These are phyloP conservation scores for Silurus lanzhouensis DNA, from an alignment of 2,797 vertebrate species.

Conservation along the genomic window DNA sequence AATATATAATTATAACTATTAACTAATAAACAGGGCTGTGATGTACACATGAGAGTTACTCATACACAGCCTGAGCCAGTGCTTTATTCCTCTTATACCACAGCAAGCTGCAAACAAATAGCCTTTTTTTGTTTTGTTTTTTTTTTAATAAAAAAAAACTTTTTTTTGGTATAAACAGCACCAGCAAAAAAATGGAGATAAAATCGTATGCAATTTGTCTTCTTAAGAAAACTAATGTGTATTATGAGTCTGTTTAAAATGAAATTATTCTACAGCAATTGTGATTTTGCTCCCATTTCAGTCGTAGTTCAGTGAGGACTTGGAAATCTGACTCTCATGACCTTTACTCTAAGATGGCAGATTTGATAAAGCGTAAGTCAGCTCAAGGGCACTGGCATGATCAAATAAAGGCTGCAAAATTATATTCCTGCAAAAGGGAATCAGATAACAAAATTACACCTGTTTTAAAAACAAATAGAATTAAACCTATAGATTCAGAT, in stretches of 20 bases:
- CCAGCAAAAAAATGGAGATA: neutral
- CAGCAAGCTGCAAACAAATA: neutral
- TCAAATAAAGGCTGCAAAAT: constrained; percentile 28
- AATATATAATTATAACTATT: too few species aligned
- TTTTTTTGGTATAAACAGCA: neutral
- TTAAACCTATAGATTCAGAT: neutral
- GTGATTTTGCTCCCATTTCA: neutral
- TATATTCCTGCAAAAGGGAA: constrained; percentile 9
- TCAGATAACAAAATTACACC: neutral
- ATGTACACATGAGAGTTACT: neutral
- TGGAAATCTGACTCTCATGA: neutral
- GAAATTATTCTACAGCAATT: neutral
- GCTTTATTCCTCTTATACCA: neutral
- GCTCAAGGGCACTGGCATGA: constrained; percentile 10
- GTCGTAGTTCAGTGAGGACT: too few species aligned
- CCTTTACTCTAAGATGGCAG: neutral
- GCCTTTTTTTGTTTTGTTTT: too few species aligned
- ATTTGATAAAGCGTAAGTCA: constrained; percentile 1
- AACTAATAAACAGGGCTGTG: neutral
- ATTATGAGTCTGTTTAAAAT: neutral
- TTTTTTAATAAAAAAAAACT: too few species aligned
- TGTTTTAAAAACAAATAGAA: neutral
- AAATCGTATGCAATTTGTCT: neutral
- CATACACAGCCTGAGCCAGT: neutral
- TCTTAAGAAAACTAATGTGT: neutral